phyloP scores from a whole-genome alignment of 2,888 invertebrate species.

The Sarcophaga variegata region DNA sequence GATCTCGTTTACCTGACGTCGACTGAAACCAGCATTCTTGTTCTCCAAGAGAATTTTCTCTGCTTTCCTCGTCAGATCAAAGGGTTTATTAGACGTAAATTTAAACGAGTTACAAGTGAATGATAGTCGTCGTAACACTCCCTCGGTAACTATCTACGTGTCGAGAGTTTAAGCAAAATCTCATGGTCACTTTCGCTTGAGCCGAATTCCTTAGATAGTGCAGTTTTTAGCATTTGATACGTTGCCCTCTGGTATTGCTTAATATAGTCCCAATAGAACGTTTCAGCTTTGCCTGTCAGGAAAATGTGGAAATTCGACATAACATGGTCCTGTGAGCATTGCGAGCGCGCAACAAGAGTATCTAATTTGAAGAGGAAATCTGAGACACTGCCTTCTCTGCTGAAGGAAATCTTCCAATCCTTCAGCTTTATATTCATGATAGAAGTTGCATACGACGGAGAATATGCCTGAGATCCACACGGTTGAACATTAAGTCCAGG shows the following conservation, averaged over 20 bases:
- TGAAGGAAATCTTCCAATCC: slow-evolving; percentile 15
- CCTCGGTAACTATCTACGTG: not conserved
- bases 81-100: not conserved
- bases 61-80: slow-evolving; percentile 11
- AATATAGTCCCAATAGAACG: not conserved
- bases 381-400: not conserved
- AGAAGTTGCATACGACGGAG: not conserved
- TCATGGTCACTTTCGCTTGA: slow-evolving; percentile 3
- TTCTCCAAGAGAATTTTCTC: slow-evolving; percentile 15
- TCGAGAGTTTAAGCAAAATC: slow-evolving; percentile 8
- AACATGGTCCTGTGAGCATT: not conserved
- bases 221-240: not conserved
- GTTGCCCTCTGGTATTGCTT: not conserved
- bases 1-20: slow-evolving; percentile 32
- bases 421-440: not conserved
- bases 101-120: not conserved
- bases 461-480: not conserved
- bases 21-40: not conserved
- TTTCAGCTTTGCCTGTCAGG: not conserved
- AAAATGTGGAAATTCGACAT: slow-evolving; percentile 13
- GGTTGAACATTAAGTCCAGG: too few relatives aligned
- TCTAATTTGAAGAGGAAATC: slow-evolving; percentile 32
- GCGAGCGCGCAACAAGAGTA: not conserved
- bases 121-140: not conserved
- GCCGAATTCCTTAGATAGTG: slow-evolving; percentile 6